Evolutionary conservation across 2,797 vertebrate genomes (phyloP).

Genomic region (Phoebastria nigripes): DNA sequence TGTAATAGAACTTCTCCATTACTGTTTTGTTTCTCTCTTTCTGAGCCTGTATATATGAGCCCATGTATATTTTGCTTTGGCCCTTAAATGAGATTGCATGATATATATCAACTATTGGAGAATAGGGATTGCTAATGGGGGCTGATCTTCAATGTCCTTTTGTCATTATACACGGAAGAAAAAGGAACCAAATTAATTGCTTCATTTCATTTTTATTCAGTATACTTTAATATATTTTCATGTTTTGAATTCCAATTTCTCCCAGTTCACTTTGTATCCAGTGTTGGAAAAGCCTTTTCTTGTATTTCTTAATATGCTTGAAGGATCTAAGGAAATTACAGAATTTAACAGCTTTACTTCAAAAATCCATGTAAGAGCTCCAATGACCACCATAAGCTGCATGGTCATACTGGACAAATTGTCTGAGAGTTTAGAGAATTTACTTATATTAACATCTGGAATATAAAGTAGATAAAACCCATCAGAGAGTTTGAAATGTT

Average conservation of each 20-base stretch:
- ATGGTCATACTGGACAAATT: constrained; percentile 33
- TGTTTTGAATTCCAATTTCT: constrained; percentile 57
- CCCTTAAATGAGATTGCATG: constrained; percentile 18
- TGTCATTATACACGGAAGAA: background rate
- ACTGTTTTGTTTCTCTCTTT: background rate
- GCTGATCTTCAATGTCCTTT: constrained; percentile 14
- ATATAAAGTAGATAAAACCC: constrained; percentile 60
- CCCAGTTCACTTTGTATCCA: background rate
- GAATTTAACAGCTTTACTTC: constrained; percentile 60
- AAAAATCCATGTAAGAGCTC: constrained; percentile 43
- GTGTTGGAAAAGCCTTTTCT: constrained; percentile 20
- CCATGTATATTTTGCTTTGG: background rate
- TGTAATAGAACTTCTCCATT: constrained; percentile 4
- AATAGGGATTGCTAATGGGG: background rate
- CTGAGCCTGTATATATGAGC: background rate
- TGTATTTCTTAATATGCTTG: constrained; percentile 44
- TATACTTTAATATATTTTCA: constrained; percentile 39
- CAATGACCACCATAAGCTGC: constrained; percentile 28
- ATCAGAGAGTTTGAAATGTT: constrained; percentile 37
- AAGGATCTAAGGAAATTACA: constrained; percentile 50
- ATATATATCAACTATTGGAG: background rate
- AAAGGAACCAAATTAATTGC: constrained; percentile 37
- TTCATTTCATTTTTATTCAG: constrained; percentile 52
- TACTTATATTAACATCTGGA: constrained; percentile 59
- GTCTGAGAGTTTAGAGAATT: constrained; percentile 48